A percentile compares a stretch with the other conserved stretches of the same genome.
Evolutionary conservation across 2,113 vertebrate species (phyloP).

Genomic region (Fregetta grallaria): DNA sequence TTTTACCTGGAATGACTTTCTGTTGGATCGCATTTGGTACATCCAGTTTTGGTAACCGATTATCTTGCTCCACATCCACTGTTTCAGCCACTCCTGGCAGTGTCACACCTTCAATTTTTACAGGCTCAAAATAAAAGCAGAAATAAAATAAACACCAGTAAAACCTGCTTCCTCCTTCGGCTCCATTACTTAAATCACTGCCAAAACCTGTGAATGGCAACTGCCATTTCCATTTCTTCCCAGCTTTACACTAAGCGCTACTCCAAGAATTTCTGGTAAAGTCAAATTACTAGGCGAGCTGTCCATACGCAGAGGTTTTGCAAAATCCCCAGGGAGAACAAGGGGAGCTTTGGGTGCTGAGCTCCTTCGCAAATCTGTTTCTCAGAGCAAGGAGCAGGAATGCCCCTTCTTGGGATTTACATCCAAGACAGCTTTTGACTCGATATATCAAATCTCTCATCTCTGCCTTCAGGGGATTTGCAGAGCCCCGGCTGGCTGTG

Average conservation of each 20-base stretch:
- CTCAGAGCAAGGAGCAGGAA: not conserved
- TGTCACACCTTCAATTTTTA: not conserved
- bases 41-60: not conserved
- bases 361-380: not conserved
- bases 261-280: not conserved
- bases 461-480: slow-evolving; percentile 33
- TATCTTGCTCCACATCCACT: accelerated
- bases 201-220: not conserved
- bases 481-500: not conserved
- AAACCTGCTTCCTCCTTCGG: accelerated
- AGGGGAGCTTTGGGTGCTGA: not conserved
- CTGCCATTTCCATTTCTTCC: not conserved
- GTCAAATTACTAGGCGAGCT: not conserved
- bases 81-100: not conserved
- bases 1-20: slow-evolving; percentile 27
- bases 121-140: not conserved
- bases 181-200: not conserved
- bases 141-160: not conserved
- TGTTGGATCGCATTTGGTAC: not conserved
- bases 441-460: not conserved
- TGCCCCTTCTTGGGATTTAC: not conserved
- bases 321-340: not conserved
- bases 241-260: not conserved
- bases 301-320: not conserved
- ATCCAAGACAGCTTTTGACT: slow-evolving; percentile 20